These are phyloP conservation scores for Muraenolepis orangiensis DNA, from an alignment of 2,797 vertebrate genomes.

Conservation along the genomic window DNA sequence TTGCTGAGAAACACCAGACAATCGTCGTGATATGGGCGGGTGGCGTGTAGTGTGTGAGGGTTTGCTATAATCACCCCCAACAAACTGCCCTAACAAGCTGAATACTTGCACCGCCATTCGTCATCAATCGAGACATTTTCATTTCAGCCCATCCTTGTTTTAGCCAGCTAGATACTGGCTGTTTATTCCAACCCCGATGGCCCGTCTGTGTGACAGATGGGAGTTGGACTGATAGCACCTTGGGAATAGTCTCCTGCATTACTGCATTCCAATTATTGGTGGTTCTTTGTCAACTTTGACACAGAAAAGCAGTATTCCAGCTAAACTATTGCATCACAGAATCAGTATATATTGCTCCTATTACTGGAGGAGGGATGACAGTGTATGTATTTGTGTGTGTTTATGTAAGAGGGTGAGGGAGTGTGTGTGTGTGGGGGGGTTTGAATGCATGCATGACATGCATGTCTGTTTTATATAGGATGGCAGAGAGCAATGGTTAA, in stretches of 20 bases:
- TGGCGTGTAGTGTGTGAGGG: background rate
- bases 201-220: background rate
- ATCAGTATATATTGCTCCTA: background rate
- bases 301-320: background rate
- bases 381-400: constrained; percentile 1
- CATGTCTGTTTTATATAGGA: background rate
- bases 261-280: background rate
- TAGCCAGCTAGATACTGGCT: background rate
- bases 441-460: background rate
- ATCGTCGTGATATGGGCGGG: background rate
- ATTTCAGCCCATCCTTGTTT: background rate
- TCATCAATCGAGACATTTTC: background rate
- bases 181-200: background rate
- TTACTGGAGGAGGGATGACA: background rate
- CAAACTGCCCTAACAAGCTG: background rate
- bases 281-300: background rate
- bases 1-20: background rate
- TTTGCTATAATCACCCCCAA: background rate
- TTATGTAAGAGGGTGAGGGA: background rate
- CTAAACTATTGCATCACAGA: background rate
- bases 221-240: background rate
- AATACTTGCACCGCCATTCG: background rate
- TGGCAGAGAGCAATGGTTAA: constrained; percentile 8
- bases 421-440: background rate
- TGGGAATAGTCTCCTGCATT: background rate